Percentiles rank a stretch among this genome's conserved stretches.
phyloP scores from a whole-genome alignment of 2,113 vertebrate species.

The Perca fluviatilis region DNA sequence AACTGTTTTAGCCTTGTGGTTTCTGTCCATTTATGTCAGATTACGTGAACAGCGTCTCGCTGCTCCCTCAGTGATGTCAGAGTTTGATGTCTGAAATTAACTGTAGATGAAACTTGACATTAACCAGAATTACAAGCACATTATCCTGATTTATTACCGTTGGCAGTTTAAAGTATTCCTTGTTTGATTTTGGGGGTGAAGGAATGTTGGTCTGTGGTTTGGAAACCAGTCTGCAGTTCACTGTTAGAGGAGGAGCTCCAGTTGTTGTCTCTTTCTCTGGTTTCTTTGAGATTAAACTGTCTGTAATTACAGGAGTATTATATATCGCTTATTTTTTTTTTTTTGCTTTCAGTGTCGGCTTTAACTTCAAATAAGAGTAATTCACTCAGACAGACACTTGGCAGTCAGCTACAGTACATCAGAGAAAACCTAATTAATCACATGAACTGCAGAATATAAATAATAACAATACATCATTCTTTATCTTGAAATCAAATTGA shows the following conservation, averaged over 20 bases:
- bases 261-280: conserved; percentile 14
- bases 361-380: conserved; percentile 13
- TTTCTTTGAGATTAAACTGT: conserved; percentile 25
- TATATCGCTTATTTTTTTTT: conserved; percentile 16
- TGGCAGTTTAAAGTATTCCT: conserved; percentile 11
- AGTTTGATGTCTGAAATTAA: conserved; percentile 3
- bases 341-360: not conserved
- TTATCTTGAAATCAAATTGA: conserved; percentile 67
- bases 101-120: not conserved
- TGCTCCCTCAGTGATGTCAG: not conserved
- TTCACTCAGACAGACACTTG: conserved; percentile 28
- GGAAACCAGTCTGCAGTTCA: conserved; percentile 8
- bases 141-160: conserved; percentile 27
- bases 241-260: conserved; percentile 5
- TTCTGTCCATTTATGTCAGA: conserved; percentile 1
- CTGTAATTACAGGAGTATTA: conserved; percentile 32
- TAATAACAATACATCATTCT: conserved; percentile 40
- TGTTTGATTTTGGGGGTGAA: conserved; percentile 2
- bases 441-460: conserved; percentile 14
- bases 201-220: not conserved
- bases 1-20: not conserved
- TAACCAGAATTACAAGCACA: not conserved
- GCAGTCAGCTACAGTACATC: conserved; percentile 6
- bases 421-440: conserved; percentile 17
- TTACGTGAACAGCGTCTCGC: not conserved